Conservation (phyloP, 2,797 vertebrate genomes). For the Arnoldichthys spilopterus region DNA sequence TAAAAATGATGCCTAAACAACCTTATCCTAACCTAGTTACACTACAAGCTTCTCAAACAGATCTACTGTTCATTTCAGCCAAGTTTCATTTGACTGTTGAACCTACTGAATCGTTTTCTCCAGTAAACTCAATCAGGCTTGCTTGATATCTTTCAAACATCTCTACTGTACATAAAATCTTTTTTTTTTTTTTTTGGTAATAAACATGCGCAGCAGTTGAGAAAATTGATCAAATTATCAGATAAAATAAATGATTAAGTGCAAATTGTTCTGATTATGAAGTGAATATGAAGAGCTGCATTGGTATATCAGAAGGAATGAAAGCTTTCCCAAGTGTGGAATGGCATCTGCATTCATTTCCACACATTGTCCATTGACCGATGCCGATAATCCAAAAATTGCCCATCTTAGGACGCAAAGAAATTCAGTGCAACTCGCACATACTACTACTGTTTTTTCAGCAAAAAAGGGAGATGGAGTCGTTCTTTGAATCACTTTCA, state of each 20-base stretch:
- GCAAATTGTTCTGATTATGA: neutral
- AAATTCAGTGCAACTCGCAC: too few relatives aligned
- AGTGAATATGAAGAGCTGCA: constrained; percentile 8
- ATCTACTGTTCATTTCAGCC: neutral
- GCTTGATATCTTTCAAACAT: neutral
- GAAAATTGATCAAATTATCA: neutral
- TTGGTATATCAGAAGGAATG: neutral
- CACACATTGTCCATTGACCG: neutral
- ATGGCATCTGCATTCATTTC: neutral
- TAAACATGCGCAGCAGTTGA: neutral
- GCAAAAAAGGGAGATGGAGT: neutral
- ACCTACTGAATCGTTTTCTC: neutral
- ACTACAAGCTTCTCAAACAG: constrained; percentile 1
- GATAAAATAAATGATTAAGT: constrained; percentile 36
- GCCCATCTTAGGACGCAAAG: neutral
- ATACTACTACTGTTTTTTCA: neutral
- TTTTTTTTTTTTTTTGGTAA: constrained; percentile 22
- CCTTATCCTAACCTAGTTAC: constrained; percentile 23
- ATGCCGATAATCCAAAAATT: neutral
- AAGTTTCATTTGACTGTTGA: neutral
- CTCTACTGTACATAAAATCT: constrained; percentile 10
- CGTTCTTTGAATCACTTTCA: neutral
- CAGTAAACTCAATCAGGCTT: neutral
- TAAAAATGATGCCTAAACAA: constrained; percentile 15
- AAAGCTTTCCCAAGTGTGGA: neutral